A percentile compares a stretch with the other conserved stretches of the same genome.
These are phyloP conservation scores for Megaceryle maxima DNA, from an alignment of 2,113 vertebrate species.

Conservation along the genomic window DNA sequence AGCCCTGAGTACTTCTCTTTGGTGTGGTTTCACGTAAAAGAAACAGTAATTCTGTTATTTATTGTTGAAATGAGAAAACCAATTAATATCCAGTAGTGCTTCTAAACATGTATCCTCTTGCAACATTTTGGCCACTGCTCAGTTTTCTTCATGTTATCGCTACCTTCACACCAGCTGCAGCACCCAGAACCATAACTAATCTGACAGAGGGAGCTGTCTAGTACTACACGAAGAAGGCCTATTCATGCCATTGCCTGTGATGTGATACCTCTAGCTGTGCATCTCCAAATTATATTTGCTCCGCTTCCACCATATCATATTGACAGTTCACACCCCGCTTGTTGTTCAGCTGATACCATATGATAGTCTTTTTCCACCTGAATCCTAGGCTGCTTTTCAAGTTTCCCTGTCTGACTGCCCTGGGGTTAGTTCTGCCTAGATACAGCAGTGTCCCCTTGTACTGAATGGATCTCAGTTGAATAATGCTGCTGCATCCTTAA, in stretches of 20 bases:
- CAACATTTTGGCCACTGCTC: neutral
- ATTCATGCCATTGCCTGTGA: neutral
- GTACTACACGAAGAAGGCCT: neutral
- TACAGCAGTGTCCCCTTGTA: neutral
- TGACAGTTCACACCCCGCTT: conserved; percentile 26
- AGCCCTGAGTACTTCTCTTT: neutral
- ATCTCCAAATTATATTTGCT: neutral
- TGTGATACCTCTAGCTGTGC: neutral
- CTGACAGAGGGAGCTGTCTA: neutral
- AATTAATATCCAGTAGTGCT: neutral
- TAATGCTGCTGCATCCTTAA: neutral
- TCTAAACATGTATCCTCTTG: neutral
- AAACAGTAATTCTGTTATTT: neutral
- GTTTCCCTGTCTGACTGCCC: neutral
- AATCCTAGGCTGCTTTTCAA: neutral
- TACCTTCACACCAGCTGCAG: conserved; percentile 14
- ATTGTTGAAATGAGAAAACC: neutral
- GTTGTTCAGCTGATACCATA: neutral
- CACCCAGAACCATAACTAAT: neutral
- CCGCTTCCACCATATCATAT: conserved; percentile 9
- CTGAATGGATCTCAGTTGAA: neutral
- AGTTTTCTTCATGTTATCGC: neutral
- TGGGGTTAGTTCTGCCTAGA: neutral
- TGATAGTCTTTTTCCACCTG: conserved; percentile 18
- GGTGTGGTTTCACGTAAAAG: neutral